Base-by-base conservation (phyloP, 2,888 invertebrate species). In the Zaprionus obscuricornis region DNA sequence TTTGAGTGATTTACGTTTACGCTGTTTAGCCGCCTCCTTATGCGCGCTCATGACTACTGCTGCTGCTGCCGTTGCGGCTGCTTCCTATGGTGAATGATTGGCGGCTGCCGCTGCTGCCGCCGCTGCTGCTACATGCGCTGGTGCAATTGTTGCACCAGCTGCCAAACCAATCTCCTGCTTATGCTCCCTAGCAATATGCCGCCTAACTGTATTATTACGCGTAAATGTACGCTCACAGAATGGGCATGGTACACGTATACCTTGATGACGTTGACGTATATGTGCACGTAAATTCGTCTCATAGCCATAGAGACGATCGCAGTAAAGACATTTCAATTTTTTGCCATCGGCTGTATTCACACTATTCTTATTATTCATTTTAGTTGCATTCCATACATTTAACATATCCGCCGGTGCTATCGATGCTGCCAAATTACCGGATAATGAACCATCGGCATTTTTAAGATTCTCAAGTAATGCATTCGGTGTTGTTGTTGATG, bases 251-350 rank as follows among this genome's bases (percentile, higher is more conserved):
- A 97, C 96, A 49, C 97, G 93, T 86, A 97, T 97, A 82, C 97
- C 96, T 91, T 97, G 96, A 91, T 97, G 96, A 89, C 96, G 94
- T 90, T 97, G 97, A 51, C 96, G 92, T 89, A 97, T 96, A 91
- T 97, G 97, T 71, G 97, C 97, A 77, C 97, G 94, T 89, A 97
- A 91, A 90, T 97, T 97, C 88, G 97, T 97, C 92, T 97, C 97
- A 90, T 97, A 97, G 70, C 97, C 97, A 91, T 97, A 97, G 64
- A 97, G 92, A 88, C 96, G 93, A 91, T 97, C 97, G 92, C 97
- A 97, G 91, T 95, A 96, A 87, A 96, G 96, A 91, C 96, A 97
- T 92, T 96, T 96, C 88, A 97, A 92, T 91, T 97, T 97, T 91
- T 96, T 96, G 87, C 96, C 96, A 89, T 96, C 96, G 85, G 96